Conservation (phyloP, 2,888 invertebrate species). For the Petrolisthes manimaculis region DNA sequence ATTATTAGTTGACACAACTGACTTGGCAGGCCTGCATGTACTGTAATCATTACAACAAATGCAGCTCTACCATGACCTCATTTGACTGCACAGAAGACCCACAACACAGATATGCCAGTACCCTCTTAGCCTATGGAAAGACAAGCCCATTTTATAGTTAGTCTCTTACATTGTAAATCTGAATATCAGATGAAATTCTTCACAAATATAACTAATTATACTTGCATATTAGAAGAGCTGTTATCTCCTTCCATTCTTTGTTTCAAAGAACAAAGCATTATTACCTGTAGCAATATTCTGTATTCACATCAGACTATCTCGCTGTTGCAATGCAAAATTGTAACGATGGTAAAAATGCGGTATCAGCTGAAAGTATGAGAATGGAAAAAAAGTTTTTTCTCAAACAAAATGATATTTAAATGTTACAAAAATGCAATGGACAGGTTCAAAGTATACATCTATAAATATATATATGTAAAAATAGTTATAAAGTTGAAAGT, state of each 20-base stretch:
- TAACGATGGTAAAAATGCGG: constrained; percentile 9
- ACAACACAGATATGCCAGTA: neutral
- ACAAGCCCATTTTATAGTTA: constrained; percentile 38
- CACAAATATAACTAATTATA: constrained; percentile 14
- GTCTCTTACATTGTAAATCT: constrained; percentile 36
- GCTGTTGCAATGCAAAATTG: constrained; percentile 24
- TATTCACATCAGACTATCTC: constrained; percentile 22
- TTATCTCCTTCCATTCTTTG: neutral
- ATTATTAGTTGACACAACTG: no score
- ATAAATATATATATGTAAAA: constrained; percentile 5
- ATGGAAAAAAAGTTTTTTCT: constrained; percentile 15
- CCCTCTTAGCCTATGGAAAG: constrained; percentile 45
- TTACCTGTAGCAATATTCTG: neutral
- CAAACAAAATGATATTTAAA: neutral
- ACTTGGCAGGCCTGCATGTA: no score
- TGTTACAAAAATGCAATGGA: constrained; percentile 4
- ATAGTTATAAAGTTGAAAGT: constrained; percentile 14
- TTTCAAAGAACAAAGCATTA: neutral
- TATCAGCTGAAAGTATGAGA: constrained; percentile 5
- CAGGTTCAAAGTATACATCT: constrained; percentile 5
- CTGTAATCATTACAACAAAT: no score
- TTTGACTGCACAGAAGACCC: neutral
- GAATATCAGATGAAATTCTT: constrained; percentile 47
- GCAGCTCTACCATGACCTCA: no score
- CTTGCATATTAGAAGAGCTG: neutral